Evolutionary conservation across 2,888 invertebrate species (phyloP).

Genomic region (Caenorhabditis sinica): DNA sequence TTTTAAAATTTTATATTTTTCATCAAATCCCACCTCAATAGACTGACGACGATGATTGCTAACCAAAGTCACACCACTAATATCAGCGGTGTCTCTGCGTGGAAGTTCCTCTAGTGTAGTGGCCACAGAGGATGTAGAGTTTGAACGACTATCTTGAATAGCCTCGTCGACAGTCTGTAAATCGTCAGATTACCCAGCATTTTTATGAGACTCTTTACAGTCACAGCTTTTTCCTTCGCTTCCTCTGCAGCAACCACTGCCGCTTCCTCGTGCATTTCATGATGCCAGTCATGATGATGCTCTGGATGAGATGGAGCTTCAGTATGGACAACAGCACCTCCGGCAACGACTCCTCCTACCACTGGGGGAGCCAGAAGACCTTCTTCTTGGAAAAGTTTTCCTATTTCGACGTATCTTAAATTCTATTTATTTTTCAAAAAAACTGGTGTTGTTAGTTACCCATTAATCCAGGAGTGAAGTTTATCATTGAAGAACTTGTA

Average conservation of each 20-base stretch:
- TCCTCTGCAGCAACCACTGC: conserved; percentile 40
- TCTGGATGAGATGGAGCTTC: conserved; percentile 5
- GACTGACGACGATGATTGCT: conserved; percentile 44
- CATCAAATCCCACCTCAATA: conserved; percentile 28
- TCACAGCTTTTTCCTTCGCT: conserved; percentile 14
- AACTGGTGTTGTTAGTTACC: too few species aligned
- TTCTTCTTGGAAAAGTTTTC: conserved; percentile 22
- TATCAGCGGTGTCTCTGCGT: conserved; percentile 40
- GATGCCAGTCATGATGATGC: conserved; percentile 43
- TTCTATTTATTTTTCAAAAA: too few species aligned
- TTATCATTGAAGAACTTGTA: conserved; percentile 76
- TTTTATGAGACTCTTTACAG: background rate
- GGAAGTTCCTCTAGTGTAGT: conserved; percentile 58
- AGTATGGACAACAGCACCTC: background rate
- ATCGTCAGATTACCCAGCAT: too few species aligned
- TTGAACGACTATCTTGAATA: conserved; percentile 15
- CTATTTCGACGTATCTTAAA: conserved; percentile 52
- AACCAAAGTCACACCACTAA: conserved; percentile 32
- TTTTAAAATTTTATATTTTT: too few species aligned
- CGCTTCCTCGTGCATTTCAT: conserved; percentile 46
- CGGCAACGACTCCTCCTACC: conserved; percentile 20
- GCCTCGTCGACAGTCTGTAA: conserved; percentile 9
- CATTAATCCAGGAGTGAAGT: conserved; percentile 70
- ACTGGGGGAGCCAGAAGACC: background rate
- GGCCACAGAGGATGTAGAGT: conserved; percentile 49